Base-by-base conservation (phyloP, 1,140 invertebrate species). In the Pteromalus puparum region DNA sequence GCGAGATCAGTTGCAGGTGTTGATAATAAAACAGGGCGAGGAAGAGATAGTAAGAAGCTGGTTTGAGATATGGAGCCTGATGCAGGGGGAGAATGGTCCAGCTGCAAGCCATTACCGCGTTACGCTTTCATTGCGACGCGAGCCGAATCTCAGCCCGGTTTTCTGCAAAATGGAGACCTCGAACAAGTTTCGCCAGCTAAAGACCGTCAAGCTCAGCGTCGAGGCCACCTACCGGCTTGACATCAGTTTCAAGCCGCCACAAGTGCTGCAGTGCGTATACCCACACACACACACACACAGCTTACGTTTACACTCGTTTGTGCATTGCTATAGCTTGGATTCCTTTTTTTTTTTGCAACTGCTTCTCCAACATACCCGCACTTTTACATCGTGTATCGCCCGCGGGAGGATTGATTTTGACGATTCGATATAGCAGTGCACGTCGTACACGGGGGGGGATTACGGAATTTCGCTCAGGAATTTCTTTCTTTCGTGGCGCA, bases 121-220 rank as follows among this genome's bases (percentile, higher is more conserved):
- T 79, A 94, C 93, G 70, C 87, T 94, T 83, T 93, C 92, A 15
- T 89, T 94, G 21, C 91, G 90, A 53, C 92, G 90, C 75, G 93
- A 93, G 88, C 93, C 93, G 6, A 90, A 89, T 10, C 92, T 91
- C 46, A 90, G 90, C 68, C 92, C 93, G 67, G 92, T 94, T 42
- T 94, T 90, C 86, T 94, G 93, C 85, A 94, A 94, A 87, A 93
- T 94, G 92, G 94, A 94, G 83, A 93, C 91, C 0, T 91, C 92
- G 15, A 90, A 90, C 18, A 90, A 91, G 26, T 94, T 94, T 77
- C 90, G 92, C 5, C 93, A 93, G 84, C 86, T 92, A 42, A 93
- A 93, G 81, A 94, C 94, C 6, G 92, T 94, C 28, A 94, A 94
- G 86, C 84, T 94, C 7, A 92, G 92, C 87, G 92, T 91, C 84